A percentile compares a stretch with the other conserved stretches of the same genome.
These are phyloP conservation scores for Helleia helle DNA, from an alignment of 2,888 invertebrate genomes.

Conservation along the genomic window DNA sequence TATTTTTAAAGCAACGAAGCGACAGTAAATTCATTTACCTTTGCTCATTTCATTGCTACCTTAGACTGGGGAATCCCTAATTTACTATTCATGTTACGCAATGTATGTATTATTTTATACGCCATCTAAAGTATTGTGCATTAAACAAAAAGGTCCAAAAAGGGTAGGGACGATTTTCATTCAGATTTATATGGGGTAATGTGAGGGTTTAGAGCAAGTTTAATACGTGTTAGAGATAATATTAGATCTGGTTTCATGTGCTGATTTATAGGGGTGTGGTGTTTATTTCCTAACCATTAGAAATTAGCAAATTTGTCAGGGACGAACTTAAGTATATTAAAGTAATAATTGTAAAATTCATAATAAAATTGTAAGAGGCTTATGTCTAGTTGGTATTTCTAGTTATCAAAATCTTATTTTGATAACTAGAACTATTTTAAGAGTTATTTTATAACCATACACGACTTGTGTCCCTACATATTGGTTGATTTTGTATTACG, in stretches of 20 bases:
- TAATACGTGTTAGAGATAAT: conserved; percentile 10
- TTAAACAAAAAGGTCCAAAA: background rate
- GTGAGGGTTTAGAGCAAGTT: conserved; percentile 16
- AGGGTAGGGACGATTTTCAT: conserved; percentile 8
- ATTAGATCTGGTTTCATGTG: conserved; percentile 4
- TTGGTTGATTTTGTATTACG: no score
- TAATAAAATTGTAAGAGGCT: no score
- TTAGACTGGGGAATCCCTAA: no score
- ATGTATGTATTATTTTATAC: background rate
- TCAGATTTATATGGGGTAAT: conserved; percentile 14
- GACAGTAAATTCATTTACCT: no score
- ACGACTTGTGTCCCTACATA: no score
- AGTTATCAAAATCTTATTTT: no score
- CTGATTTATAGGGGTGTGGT: conserved; percentile 7
- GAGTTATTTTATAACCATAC: no score
- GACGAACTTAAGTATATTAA: background rate
- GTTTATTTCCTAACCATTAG: background rate
- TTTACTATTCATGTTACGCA: no score
- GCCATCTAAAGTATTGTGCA: background rate
- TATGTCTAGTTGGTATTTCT: no score
- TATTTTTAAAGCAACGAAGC: background rate
- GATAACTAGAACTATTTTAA: no score
- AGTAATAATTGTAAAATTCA: no score
- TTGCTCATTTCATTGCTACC: no score
- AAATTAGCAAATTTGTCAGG: background rate